These are phyloP conservation scores for Conchocele bisecta DNA, from an alignment of 2,888 invertebrate genomes.

Conservation along the genomic window DNA sequence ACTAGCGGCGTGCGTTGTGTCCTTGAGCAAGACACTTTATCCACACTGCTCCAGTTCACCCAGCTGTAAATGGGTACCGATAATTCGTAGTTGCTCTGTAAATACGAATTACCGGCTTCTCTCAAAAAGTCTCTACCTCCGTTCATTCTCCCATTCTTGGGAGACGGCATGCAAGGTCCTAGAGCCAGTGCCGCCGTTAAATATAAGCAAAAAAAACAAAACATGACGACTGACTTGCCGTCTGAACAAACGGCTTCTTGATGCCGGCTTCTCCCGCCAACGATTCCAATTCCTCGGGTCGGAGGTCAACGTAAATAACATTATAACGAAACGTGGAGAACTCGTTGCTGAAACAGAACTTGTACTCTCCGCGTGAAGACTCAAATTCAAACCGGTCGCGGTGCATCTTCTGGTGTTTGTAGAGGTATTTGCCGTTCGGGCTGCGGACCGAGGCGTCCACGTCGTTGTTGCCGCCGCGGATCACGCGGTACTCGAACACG, in stretches of 20 bases:
- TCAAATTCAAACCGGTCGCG: slow-evolving; percentile 71
- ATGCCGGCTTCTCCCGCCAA: slow-evolving; percentile 72
- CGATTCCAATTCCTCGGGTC: slow-evolving; percentile 67
- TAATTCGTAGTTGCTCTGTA: too few relatives aligned
- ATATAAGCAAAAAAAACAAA: too few relatives aligned
- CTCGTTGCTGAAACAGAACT: slow-evolving; percentile 78
- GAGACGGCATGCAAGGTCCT: too few relatives aligned
- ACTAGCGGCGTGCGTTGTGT: too few relatives aligned
- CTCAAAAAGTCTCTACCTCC: too few relatives aligned
- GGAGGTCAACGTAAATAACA: slow-evolving; percentile 73
- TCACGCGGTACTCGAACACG: slow-evolving; percentile 75
- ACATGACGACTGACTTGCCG: too few relatives aligned
- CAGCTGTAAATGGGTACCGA: too few relatives aligned
- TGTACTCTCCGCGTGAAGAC: slow-evolving; percentile 75
- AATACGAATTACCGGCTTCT: too few relatives aligned
- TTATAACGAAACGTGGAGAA: slow-evolving; percentile 79
- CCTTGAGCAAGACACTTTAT: too few relatives aligned
- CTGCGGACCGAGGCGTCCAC: slow-evolving; percentile 75
- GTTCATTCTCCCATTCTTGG: too few relatives aligned
- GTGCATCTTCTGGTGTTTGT: slow-evolving; percentile 66
- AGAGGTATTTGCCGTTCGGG: slow-evolving; percentile 76
- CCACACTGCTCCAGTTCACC: too few relatives aligned
- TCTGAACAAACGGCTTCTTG: slow-evolving; percentile 62
- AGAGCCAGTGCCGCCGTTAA: too few relatives aligned
- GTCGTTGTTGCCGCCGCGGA: slow-evolving; percentile 79